Base-by-base conservation (phyloP, 2,113 vertebrate genomes). In the Megaceryle torquata region DNA sequence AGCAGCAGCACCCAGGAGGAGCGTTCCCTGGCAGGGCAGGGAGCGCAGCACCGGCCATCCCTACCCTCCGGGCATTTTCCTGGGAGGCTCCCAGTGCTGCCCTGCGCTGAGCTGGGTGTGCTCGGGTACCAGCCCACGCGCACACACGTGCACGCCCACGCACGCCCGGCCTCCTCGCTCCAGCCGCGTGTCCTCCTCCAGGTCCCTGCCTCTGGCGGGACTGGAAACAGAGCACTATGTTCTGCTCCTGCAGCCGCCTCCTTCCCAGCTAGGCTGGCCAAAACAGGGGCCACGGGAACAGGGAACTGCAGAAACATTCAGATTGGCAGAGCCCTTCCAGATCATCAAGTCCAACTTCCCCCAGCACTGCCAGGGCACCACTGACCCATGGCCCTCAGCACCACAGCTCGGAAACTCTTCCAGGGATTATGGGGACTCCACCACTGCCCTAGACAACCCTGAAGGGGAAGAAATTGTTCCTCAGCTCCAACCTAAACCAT, bases 31-130 rank as follows among this genome's bases (percentile, higher is more conserved):
- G 15, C 50, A 41, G 37, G 75, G 85, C 78, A 89, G 57, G 80
- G 75, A 86, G 94, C 82, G 24, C 59, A 78, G 26, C 78, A 14
- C 33, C 0, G 20, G 89, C 91, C 93, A 63, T 90, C 94, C 96
- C 91, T 29, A 3, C 87, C 94, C 87, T 24, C 1, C 0, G 13
- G 93, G 81, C 43, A 19, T 93, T 93, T 83, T 81, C 89, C 84
- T n/a, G 51, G 87, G 91, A 91, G 89, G 3, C 53, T 33, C 48
- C 25, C 6, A 9, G 67, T 9, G 2, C 35, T 17, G 63, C 84
- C 15, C 33, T 3, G 68, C 22, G 50, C 76, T 75, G 29, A 16
- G 80, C 74, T 33, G 86, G 92, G 22, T 11, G 86, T 60, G 92
- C 72, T 87, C 5, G 4, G 60, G n/a, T 8, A 41, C 24, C 80